Evolutionary conservation across 2,888 invertebrate genomes (phyloP).

Genomic region (Agriotes lineatus): DNA sequence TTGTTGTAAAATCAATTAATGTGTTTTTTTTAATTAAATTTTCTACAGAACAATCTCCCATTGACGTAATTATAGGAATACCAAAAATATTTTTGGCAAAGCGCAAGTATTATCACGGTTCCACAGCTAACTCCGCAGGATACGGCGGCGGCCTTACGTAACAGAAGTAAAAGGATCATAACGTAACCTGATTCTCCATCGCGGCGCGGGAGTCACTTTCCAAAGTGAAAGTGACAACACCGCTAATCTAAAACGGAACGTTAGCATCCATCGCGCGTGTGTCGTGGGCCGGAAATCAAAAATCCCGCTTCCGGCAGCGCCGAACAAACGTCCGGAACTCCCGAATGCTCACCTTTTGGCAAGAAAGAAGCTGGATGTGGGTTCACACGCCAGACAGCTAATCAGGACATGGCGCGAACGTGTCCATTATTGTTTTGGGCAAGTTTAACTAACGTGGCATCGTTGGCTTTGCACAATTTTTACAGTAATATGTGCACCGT

Average conservation of each 20-base stretch:
- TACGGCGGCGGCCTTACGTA: constrained; percentile 41
- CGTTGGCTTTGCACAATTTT: constrained; percentile 3
- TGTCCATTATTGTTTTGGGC: constrained; percentile 22
- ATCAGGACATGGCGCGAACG: not conserved
- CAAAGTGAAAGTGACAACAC: constrained; percentile 41
- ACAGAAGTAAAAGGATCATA: constrained; percentile 8
- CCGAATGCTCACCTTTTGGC: not conserved
- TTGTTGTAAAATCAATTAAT: too few relatives aligned
- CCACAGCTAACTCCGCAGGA: not conserved
- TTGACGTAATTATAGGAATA: too few relatives aligned
- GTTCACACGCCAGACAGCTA: not conserved
- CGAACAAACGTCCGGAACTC: constrained; percentile 23
- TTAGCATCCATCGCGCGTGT: constrained; percentile 19
- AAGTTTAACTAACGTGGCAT: constrained; percentile 12
- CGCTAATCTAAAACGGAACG: not conserved
- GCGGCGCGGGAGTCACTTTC: constrained; percentile 44
- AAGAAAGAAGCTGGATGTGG: too few relatives aligned
- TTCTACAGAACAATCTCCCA: too few relatives aligned
- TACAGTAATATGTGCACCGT: not conserved
- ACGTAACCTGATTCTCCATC: constrained; percentile 2
- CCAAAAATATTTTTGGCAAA: too few relatives aligned
- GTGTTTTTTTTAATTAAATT: too few relatives aligned
- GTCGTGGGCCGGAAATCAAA: constrained; percentile 33
- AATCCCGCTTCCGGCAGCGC: constrained; percentile 24
- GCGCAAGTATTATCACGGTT: too few relatives aligned